Evolutionary conservation across 2,113 vertebrate genomes (phyloP), one percentile per base, ranked within the genome.

Genomic region (Urocynchramus pylzowi): DNA sequence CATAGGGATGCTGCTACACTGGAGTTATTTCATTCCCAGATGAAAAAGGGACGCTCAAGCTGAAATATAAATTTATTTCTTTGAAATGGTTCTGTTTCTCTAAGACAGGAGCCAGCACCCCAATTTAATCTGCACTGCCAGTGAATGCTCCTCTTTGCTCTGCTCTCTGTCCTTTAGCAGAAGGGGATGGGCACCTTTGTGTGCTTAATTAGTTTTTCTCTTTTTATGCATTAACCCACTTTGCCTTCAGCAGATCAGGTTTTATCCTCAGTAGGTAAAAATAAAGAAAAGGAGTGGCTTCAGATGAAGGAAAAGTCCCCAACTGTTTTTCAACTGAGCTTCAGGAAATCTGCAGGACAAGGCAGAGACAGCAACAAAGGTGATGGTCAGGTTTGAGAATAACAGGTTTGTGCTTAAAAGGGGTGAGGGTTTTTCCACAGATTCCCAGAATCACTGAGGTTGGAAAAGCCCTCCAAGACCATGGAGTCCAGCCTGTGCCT

Each of bases 401-500:
- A n/a, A 31, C 2, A 20, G 10, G 10, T 31, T 63, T 47, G 13
- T 15, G 42, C 28, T 86, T 53, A 35, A 33, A 70, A 84, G 44
- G 22, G 15, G 3, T 19, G 60, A 81, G 69, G 44, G 42, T 24
- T 78, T 73, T 44, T 54, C 28, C 83, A 84, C 19, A 45, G 19
- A 44, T 44, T 49, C 31, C 26, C 30, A 35, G 27, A 35, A 49
- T 39, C 33, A 4, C 0, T 44, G 60, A 74, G 27, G 13, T 11
- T 67, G 52, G 27, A 37, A 59, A 74, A 67, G 27, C 5, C 0
- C 44, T 81, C 37, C 22, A 2, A 44, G 27, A 1, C 1, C 18
- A 89, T 2, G 0, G 1, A 37, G 18, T 20, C 31, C 44, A 2
- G 2, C 0, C 18, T 57, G 42, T 65, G 27, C 6, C 68, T 0